Conservation (phyloP, 2,888 invertebrate genomes). For the Margaritifera margaritifera region DNA sequence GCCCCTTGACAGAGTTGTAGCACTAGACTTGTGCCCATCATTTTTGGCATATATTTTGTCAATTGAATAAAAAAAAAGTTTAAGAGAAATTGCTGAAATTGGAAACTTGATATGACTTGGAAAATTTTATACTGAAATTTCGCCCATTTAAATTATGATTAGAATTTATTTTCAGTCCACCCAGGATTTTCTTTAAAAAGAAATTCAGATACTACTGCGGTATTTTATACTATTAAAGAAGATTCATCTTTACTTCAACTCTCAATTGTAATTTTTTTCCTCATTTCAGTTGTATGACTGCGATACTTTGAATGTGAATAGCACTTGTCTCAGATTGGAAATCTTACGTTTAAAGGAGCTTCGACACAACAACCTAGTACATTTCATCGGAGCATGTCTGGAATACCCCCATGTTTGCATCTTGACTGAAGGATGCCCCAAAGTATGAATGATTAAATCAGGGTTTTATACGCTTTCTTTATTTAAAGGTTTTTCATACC, state of each 20-base stretch:
- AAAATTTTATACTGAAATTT: too few species aligned
- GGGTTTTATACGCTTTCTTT: too few species aligned
- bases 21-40: too few species aligned
- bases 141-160: background rate
- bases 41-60: too few species aligned
- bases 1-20: too few species aligned
- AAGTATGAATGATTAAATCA: constrained; percentile 19
- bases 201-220: background rate
- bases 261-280: background rate
- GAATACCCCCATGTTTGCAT: constrained; percentile 44
- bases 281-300: constrained; percentile 38
- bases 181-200: background rate
- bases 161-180: background rate
- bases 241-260: background rate
- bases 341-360: constrained; percentile 40
- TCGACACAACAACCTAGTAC: constrained; percentile 43
- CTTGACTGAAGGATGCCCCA: constrained; percentile 42
- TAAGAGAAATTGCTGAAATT: too few species aligned
- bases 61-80: too few species aligned
- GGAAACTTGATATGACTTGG: too few species aligned
- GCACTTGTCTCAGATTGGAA: constrained; percentile 35
- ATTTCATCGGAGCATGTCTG: constrained; percentile 47
- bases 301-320: constrained; percentile 36
- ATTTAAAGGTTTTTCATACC: too few species aligned
- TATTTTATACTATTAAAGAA: background rate